Conservation (phyloP, 1,140 invertebrate genomes). For the Drosophila dunni region DNA sequence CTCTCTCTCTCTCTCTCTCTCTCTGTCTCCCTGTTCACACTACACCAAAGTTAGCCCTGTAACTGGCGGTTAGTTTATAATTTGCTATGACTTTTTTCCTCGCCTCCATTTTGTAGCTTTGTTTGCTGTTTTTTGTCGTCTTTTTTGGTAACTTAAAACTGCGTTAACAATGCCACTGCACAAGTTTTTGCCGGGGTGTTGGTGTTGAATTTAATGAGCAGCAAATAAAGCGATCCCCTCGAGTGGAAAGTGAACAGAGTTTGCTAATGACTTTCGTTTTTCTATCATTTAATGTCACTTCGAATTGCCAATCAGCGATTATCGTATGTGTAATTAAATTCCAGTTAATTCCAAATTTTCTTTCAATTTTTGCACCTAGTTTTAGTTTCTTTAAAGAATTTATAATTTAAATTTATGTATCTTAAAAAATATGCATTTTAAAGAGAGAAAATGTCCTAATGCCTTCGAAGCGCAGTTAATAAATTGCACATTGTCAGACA, state of each 20-base stretch:
- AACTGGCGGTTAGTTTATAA: constrained; percentile 51
- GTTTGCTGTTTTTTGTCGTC: not conserved
- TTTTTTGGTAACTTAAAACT: constrained; percentile 43
- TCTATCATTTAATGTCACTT: not conserved
- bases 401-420: too few species aligned
- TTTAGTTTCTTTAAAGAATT: too few species aligned
- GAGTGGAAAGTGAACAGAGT: constrained; percentile 10
- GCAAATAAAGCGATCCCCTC: constrained; percentile 40
- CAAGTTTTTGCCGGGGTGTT: constrained; percentile 51
- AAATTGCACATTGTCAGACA: too few species aligned
- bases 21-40: not conserved
- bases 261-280: constrained; percentile 19
- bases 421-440: too few species aligned
- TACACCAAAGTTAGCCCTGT: constrained; percentile 32
- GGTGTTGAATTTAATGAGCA: constrained; percentile 58
- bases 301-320: not conserved
- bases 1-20: not conserved
- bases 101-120: not conserved
- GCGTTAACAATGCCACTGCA: constrained; percentile 53
- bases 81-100: constrained; percentile 42
- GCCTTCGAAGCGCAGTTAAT: too few species aligned
- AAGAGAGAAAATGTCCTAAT: too few species aligned
- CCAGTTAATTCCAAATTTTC: too few species aligned
- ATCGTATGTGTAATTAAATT: constrained; percentile 8
- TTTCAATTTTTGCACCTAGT: too few species aligned